Percentiles rank a stretch among this genome's conserved stretches.
Evolutionary conservation across 2,797 vertebrate genomes (phyloP).

Genomic region (Anguilla megastoma): DNA sequence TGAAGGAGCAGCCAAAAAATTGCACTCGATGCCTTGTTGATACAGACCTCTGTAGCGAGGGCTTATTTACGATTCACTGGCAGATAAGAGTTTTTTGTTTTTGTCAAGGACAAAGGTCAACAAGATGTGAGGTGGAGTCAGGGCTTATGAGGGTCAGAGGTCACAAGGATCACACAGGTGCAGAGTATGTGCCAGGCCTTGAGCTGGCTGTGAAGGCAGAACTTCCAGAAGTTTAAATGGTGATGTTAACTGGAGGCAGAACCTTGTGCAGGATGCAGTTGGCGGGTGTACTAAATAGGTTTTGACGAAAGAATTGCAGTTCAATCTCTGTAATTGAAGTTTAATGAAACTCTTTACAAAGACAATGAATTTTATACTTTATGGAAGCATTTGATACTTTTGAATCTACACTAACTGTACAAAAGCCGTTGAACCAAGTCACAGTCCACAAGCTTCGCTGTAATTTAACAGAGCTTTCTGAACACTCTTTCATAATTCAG

Average conservation of each 20-base stretch:
- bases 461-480: not conserved
- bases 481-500: slow-evolving; percentile 58
- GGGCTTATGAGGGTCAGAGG: not conserved
- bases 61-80: not conserved
- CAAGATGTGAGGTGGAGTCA: not conserved
- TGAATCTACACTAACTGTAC: not conserved
- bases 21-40: not conserved
- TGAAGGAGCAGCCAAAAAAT: not conserved
- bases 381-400: too few species aligned
- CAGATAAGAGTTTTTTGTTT: not conserved
- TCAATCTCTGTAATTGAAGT: not conserved
- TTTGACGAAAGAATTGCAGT: not conserved
- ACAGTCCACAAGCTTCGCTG: not conserved
- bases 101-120: not conserved
- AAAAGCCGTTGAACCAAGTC: not conserved
- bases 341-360: not conserved
- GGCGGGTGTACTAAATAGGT: not conserved
- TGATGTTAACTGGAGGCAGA: not conserved
- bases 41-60: not conserved
- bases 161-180: not conserved
- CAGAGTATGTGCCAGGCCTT: not conserved
- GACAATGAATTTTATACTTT: not conserved
- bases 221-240: not conserved
- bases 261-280: not conserved
- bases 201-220: not conserved